Evolutionary conservation across 2,888 invertebrate genomes (phyloP).

Genomic region (Leptinotarsa tumamoca): DNA sequence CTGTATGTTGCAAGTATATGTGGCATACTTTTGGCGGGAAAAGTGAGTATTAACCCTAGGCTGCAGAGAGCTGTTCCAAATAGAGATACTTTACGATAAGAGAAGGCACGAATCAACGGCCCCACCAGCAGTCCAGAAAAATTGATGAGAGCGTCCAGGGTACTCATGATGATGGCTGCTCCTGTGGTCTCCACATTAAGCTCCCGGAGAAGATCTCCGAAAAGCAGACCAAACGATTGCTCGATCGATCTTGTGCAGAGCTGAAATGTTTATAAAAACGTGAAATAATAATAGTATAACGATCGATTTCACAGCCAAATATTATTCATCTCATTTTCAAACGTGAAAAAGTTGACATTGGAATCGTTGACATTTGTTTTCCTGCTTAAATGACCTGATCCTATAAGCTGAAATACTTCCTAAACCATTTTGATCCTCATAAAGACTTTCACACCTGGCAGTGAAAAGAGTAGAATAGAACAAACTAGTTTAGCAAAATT

Average conservation of each 20-base stretch:
- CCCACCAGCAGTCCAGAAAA: constrained; percentile 84
- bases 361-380: no score
- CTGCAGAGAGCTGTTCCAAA: constrained; percentile 77
- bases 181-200: constrained; percentile 81
- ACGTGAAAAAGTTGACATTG: no score
- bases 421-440: no score
- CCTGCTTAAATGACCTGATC: no score
- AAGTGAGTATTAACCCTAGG: constrained; percentile 76
- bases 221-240: constrained; percentile 84
- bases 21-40: constrained; percentile 77
- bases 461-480: no score
- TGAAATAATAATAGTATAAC: no score
- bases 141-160: constrained; percentile 81
- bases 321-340: no score
- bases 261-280: constrained; percentile 67
- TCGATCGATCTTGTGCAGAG: constrained; percentile 84
- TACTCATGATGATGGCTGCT: constrained; percentile 80
- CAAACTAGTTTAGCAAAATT: no score
- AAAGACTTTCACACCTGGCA: no score
- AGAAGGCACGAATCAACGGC: constrained; percentile 80
- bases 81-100: constrained; percentile 78
- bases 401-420: no score
- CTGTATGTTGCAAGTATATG: constrained; percentile 80
- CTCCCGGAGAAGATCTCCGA: constrained; percentile 78
- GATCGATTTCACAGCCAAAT: no score